Conservation (phyloP, 2,113 vertebrate species). For the Circaetus gallicus region DNA sequence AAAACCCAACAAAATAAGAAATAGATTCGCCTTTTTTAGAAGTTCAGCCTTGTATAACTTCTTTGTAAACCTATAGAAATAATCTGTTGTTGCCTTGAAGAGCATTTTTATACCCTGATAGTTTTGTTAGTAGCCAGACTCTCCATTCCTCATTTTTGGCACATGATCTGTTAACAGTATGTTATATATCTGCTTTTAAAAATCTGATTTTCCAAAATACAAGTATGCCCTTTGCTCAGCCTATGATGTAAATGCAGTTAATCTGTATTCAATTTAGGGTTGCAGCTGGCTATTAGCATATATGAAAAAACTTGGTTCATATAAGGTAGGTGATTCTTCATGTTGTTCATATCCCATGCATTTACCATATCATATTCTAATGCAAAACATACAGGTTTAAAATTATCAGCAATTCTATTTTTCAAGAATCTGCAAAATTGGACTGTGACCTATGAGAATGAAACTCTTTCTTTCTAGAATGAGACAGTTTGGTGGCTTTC, state of each 20-base stretch:
- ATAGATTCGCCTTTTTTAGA: neutral
- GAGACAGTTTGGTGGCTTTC: neutral
- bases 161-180: neutral
- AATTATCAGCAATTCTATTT: neutral
- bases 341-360: neutral
- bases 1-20: neutral
- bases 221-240: neutral
- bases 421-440: neutral
- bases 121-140: neutral
- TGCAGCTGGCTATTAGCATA: neutral
- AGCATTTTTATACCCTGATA: neutral
- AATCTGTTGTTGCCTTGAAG: neutral
- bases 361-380: neutral
- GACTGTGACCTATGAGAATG: neutral
- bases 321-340: neutral
- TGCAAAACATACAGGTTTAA: neutral
- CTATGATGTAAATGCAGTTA: neutral
- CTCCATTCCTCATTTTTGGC: accelerated
- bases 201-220: neutral
- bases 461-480: neutral
- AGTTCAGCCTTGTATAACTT: neutral
- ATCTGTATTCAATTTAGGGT: neutral
- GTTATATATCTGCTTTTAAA: neutral
- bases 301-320: neutral
- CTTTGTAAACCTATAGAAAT: neutral